phyloP scores from a whole-genome alignment of 2,888 invertebrate genomes.

The Apocheima hispidaria region DNA sequence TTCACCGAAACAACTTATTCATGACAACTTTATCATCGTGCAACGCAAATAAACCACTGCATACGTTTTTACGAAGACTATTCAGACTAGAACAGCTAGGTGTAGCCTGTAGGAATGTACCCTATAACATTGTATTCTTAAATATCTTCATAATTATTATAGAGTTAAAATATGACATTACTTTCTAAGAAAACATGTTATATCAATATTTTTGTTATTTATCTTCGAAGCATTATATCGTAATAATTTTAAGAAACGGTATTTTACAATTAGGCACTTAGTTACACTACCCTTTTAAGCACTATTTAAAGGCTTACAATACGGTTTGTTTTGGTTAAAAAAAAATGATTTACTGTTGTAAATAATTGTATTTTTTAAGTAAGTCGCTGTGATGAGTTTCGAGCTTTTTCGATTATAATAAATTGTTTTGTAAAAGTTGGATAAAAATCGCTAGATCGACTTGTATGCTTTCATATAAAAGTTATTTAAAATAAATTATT shows the following conservation, averaged over 20 bases:
- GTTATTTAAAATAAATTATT: slow-evolving; percentile 69
- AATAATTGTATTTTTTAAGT: slow-evolving; percentile 51
- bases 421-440: slow-evolving; percentile 33
- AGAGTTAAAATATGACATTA: slow-evolving; percentile 55
- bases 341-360: slow-evolving; percentile 50
- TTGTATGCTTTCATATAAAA: slow-evolving; percentile 61
- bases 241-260: neutral
- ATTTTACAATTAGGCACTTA: neutral
- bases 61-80: neutral
- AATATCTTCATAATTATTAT: slow-evolving; percentile 3
- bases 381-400: slow-evolving; percentile 56
- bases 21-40: neutral
- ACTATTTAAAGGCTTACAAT: slow-evolving; percentile 1
- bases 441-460: slow-evolving; percentile 55
- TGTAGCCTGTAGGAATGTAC: neutral
- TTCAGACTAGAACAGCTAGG: slow-evolving; percentile 2
- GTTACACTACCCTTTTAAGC: neutral
- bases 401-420: slow-evolving; percentile 43
- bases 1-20: neutral
- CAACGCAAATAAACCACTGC: neutral
- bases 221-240: neutral
- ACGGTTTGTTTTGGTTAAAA: slow-evolving; percentile 27
- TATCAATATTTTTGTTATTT: slow-evolving; percentile 28
- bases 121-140: slow-evolving; percentile 1
- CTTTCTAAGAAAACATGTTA: slow-evolving; percentile 48